These are phyloP conservation scores for Zingel zingel DNA, from an alignment of 2,113 vertebrate species.

Conservation along the genomic window DNA sequence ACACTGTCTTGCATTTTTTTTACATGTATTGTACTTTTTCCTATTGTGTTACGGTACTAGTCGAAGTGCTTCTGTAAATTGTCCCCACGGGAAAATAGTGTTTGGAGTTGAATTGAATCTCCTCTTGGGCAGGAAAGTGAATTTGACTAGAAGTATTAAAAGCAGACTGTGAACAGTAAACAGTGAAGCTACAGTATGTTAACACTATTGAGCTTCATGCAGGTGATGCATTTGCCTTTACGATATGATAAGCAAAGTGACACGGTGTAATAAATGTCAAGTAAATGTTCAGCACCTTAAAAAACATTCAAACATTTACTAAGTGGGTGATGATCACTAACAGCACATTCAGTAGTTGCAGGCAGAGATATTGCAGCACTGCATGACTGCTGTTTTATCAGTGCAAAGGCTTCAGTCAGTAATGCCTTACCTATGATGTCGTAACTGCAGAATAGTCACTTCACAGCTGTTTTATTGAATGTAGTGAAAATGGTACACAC, in stretches of 20 bases:
- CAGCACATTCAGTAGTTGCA: neutral
- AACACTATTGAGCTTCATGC: neutral
- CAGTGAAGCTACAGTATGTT: neutral
- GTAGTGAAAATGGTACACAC: slow-evolving; percentile 9
- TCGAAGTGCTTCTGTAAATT: no score
- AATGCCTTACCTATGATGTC: neutral
- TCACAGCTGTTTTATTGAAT: neutral
- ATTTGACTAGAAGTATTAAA: neutral
- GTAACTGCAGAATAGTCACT: neutral
- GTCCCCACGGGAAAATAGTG: no score
- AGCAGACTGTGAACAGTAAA: neutral
- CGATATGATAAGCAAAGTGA: slow-evolving; percentile 10
- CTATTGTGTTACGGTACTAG: no score
- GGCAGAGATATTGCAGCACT: neutral
- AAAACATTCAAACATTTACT: slow-evolving; percentile 54
- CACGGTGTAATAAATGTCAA: slow-evolving; percentile 41
- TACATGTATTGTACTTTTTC: no score
- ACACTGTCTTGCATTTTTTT: neutral
- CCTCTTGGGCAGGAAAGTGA: neutral
- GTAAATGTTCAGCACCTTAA: slow-evolving; percentile 2
- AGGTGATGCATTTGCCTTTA: slow-evolving; percentile 20
- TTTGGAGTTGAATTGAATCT: no score
- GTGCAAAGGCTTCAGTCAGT: neutral
- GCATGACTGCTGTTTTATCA: slow-evolving; percentile 20
- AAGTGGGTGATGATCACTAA: slow-evolving; percentile 18